Conservation (phyloP, 1,140 invertebrate genomes). For the Gerris buenoi region DNA sequence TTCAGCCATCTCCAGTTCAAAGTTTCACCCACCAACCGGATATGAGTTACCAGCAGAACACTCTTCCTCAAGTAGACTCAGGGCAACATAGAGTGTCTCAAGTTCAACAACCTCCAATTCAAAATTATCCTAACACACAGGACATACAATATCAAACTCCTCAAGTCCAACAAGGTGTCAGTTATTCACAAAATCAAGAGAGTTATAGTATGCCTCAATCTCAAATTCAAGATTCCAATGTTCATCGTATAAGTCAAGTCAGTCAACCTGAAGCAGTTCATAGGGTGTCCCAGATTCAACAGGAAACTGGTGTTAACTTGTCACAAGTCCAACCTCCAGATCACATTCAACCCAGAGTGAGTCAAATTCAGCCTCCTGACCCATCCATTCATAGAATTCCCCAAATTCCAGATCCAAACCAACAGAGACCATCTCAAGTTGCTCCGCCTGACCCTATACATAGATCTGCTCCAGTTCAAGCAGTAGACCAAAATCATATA, state of each 20-base stretch:
- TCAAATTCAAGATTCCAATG: conserved; percentile 9
- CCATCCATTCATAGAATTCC: not conserved
- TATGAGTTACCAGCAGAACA: not conserved
- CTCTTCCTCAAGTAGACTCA: not conserved
- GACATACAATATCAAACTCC: not conserved
- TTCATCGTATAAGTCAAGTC: conserved; percentile 4
- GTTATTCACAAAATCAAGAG: conserved; percentile 30
- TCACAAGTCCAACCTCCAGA: not conserved
- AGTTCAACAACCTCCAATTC: conserved; percentile 4
- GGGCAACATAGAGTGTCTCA: conserved; percentile 5
- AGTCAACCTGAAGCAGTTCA: not conserved
- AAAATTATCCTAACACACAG: not conserved
- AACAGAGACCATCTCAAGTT: not conserved
- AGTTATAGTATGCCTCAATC: too few relatives aligned
- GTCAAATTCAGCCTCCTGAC: not conserved
- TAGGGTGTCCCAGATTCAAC: conserved; percentile 9
- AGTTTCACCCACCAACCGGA: not conserved
- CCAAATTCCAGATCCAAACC: not conserved
- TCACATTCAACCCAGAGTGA: not conserved
- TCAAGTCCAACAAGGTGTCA: conserved; percentile 19
- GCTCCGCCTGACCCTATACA: not conserved
- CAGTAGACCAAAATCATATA: too few relatives aligned
- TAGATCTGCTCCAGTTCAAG: not conserved
- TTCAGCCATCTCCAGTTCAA: not conserved
- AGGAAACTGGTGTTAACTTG: not conserved